Conservation (phyloP, 2,888 invertebrate genomes). For the Cryptosula pallasiana region DNA sequence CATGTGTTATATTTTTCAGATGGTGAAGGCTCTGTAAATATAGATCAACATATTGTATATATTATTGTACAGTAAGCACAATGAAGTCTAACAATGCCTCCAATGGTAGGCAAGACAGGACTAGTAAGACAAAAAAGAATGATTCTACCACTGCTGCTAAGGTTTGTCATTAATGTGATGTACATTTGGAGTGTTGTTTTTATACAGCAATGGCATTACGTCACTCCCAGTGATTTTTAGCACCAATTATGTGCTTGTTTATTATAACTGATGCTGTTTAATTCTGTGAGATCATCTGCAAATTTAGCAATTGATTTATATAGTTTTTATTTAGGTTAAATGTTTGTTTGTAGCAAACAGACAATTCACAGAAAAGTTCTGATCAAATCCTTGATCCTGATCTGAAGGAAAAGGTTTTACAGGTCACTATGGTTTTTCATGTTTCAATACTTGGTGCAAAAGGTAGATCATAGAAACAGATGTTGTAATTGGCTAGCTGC, state of each 20-base stretch:
- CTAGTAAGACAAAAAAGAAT: background rate
- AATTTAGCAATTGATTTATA: no score
- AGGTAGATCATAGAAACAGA: no score
- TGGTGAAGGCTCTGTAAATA: background rate
- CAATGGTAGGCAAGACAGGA: slow-evolving; percentile 9
- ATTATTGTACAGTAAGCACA: slow-evolving; percentile 1
- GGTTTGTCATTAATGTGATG: no score
- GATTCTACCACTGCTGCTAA: background rate
- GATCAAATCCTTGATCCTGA: background rate
- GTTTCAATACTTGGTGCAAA: no score
- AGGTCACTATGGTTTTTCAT: background rate
- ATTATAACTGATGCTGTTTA: no score
- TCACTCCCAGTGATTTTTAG: no score
- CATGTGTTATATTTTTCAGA: background rate
- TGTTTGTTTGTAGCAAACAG: background rate
- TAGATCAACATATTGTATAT: background rate
- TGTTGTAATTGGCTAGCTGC: no score
- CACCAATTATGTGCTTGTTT: no score
- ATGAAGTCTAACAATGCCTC: slow-evolving; percentile 15
- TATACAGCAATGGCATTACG: no score
- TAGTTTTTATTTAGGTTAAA: background rate
- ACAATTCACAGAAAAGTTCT: background rate
- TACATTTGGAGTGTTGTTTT: no score
- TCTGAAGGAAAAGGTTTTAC: background rate
- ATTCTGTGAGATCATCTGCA: no score